These are phyloP conservation scores for Cloeon dipterum DNA, from an alignment of 2,888 invertebrate genomes.

Conservation along the genomic window DNA sequence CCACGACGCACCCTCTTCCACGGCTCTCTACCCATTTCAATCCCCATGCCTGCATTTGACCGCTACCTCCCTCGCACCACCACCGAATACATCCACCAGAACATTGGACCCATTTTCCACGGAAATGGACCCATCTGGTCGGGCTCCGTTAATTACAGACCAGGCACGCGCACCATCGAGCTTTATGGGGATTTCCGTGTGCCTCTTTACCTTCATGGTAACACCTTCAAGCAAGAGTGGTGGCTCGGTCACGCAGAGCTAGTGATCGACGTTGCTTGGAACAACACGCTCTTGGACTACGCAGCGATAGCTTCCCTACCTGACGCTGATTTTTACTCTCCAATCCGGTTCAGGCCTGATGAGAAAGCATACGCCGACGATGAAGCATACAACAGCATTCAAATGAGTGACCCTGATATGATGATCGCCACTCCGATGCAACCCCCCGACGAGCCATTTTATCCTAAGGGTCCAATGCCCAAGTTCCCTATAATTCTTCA, in stretches of 20 bases:
- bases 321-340: neutral
- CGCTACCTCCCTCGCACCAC: neutral
- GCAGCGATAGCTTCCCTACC: neutral
- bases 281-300: neutral
- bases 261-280: neutral
- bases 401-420: neutral
- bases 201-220: neutral
- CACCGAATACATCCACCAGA: neutral
- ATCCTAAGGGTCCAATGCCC: neutral
- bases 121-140: neutral
- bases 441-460: neutral
- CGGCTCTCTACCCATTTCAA: conserved; percentile 3
- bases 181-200: neutral
- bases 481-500: neutral
- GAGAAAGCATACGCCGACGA: neutral
- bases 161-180: neutral
- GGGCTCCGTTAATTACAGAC: neutral
- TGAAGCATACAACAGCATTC: neutral
- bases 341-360: neutral
- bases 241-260: neutral
- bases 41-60: conserved; percentile 5
- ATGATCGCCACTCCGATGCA: neutral
- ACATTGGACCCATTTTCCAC: neutral
- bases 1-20: conserved; percentile 1
- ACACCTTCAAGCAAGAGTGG: neutral